A percentile compares a stretch with the other conserved stretches of the same genome.
Conservation (phyloP, 2,888 invertebrate species). For the Agelastica alni region DNA sequence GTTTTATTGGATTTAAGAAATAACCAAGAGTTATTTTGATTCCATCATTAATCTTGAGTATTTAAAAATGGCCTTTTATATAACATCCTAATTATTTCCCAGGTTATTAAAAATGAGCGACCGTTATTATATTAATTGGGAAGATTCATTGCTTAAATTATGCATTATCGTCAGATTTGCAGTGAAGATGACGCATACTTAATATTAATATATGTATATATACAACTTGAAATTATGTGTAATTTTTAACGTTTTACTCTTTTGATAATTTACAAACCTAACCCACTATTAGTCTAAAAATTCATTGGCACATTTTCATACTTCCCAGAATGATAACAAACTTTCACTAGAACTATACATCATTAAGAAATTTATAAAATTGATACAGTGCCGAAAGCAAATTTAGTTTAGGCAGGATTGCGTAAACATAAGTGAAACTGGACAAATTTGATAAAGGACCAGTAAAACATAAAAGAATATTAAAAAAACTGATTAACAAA, state of each 20-base stretch:
- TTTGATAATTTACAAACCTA: constrained; percentile 17
- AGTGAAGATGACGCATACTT: constrained; percentile 14
- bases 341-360: constrained; percentile 22
- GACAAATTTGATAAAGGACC: too few species aligned
- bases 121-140: constrained; percentile 8
- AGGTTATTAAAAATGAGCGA: too few species aligned
- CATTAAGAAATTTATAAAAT: constrained; percentile 4
- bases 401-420: too few species aligned
- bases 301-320: constrained; percentile 29
- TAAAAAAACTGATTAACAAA: too few species aligned
- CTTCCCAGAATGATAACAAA: constrained; percentile 24
- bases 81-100: too few species aligned
- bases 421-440: too few species aligned
- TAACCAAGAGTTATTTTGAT: too few species aligned
- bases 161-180: constrained; percentile 9
- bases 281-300: constrained; percentile 26
- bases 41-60: too few species aligned
- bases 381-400: constrained; percentile 12
- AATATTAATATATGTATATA: constrained; percentile 13
- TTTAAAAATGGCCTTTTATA: too few species aligned
- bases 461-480: too few species aligned
- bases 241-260: constrained; percentile 10
- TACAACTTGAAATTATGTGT: constrained; percentile 12
- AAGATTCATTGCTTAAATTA: constrained; percentile 16
- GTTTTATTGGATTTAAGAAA: too few species aligned